Evolutionary conservation across 2,113 vertebrate species (phyloP), one percentile per base, ranked within the genome.

Genomic region (Phoxinus phoxinus): DNA sequence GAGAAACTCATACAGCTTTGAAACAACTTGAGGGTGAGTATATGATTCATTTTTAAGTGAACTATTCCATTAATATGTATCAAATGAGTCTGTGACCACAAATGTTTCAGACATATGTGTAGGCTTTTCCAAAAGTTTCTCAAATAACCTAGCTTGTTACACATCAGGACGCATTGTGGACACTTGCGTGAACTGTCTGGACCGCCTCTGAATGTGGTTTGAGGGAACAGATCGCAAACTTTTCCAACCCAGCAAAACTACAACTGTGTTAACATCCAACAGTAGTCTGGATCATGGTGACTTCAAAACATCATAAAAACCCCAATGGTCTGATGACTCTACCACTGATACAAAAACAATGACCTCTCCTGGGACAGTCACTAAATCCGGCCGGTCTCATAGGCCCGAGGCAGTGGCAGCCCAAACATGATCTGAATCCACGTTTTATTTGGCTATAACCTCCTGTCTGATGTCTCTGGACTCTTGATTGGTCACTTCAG

Each of bases 161-260:
- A 13, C 23, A n/a, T 25, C 37, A 73, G 37, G 69, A 44, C 23
- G 0, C 32, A 23, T 71, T 37, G 6, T 53, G 51, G 51, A 53
- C 17, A 19, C 30, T 0, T 32, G 63, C 12, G 15, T 2, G 30
- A 69, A 19, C 3, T 11, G 37, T 13, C 41, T 8, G 23, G 41
- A 71, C 67, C 67, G 41, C 35, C 69, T 41, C 35, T 72, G 69
- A n/a, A 74, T 27, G 41, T 48, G 41, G n/a, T 25, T 74, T 74
- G n/a, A 74, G n/a, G 41, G n/a, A 48, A 13, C 72, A 46, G 71
- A 46, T 46, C 41, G 44, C 12, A 15, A 74, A 1, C 12, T 25
- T 25, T 25, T 73, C 71, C 71, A 73, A 46, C 11, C 19, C 67
- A 23, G 32, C 32, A 71, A 37, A 35, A 11, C 3, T 71, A 71